phyloP scores from a whole-genome alignment of 2,888 invertebrate species.

The Thymelicus acteon region DNA sequence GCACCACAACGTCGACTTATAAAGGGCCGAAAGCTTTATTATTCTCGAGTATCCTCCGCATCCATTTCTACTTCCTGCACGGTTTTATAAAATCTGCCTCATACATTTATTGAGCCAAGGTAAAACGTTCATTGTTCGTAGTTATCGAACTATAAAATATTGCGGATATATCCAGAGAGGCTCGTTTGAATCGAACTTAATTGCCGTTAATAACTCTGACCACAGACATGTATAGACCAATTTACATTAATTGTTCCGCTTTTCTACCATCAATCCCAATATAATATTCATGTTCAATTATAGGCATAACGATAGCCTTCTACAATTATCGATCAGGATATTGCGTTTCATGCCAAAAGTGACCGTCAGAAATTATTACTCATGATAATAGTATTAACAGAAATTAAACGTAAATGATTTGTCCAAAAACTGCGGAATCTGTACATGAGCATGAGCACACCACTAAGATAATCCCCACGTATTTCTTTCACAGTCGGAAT shows the following conservation, averaged over 20 bases:
- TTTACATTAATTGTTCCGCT: not conserved
- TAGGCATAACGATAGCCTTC: no score
- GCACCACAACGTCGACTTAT: slow-evolving; percentile 34
- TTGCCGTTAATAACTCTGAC: not conserved
- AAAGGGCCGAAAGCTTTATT: slow-evolving; percentile 36
- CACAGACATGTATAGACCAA: not conserved
- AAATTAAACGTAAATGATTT: no score
- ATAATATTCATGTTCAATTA: no score
- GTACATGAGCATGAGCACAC: no score
- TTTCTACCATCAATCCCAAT: not conserved
- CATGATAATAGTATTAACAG: no score
- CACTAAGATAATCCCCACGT: not conserved
- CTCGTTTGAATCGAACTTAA: not conserved
- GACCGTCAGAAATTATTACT: no score
- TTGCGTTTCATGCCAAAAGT: no score
- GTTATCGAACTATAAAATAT: not conserved
- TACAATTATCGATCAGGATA: no score
- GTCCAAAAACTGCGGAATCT: no score
- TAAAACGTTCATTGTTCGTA: not conserved
- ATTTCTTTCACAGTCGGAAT: slow-evolving; percentile 87
- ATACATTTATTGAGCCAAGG: slow-evolving; percentile 14
- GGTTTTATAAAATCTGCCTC: slow-evolving; percentile 33
- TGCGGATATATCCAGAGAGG: not conserved
- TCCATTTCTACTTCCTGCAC: slow-evolving; percentile 34
- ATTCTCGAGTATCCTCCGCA: slow-evolving; percentile 26